Conservation (phyloP, 2,888 invertebrate species). For the Mimumesa dahlbomi region DNA sequence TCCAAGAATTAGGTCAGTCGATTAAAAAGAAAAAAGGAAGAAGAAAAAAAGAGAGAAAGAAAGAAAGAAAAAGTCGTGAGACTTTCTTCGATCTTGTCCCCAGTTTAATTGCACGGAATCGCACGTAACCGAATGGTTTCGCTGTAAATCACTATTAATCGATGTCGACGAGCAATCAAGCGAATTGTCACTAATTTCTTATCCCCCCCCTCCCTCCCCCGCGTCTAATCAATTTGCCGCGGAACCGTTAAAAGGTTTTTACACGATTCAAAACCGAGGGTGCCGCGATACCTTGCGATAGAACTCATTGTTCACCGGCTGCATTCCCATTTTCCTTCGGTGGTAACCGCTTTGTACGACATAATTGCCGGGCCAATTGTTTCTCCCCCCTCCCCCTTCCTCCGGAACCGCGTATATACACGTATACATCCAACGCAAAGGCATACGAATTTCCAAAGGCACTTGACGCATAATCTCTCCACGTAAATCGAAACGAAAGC, state of each 20-base stretch:
- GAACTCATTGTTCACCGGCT: constrained; percentile 31
- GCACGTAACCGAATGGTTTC: no score
- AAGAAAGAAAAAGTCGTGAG: no score
- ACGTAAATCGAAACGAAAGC: not conserved
- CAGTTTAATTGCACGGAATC: no score
- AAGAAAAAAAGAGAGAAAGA: no score
- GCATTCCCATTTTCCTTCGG: constrained; percentile 6
- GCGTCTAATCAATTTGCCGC: no score
- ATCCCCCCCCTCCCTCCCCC: no score
- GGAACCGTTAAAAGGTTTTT: no score
- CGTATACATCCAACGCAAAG: constrained; percentile 14
- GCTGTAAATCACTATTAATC: no score
- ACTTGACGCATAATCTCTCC: not conserved
- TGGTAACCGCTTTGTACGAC: constrained; percentile 30
- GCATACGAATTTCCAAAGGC: not conserved
- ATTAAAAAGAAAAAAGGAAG: constrained; percentile 28
- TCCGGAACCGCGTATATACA: no score
- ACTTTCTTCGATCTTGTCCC: no score
- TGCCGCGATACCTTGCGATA: no score
- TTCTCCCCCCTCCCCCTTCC: constrained; percentile 12
- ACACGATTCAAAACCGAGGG: no score
- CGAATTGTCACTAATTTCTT: not conserved
- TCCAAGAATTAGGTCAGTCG: constrained; percentile 52
- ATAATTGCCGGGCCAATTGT: constrained; percentile 44
- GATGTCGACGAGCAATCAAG: not conserved